Evolutionary conservation across 2,797 vertebrate species (phyloP).

Genomic region (Anguilla obscura): DNA sequence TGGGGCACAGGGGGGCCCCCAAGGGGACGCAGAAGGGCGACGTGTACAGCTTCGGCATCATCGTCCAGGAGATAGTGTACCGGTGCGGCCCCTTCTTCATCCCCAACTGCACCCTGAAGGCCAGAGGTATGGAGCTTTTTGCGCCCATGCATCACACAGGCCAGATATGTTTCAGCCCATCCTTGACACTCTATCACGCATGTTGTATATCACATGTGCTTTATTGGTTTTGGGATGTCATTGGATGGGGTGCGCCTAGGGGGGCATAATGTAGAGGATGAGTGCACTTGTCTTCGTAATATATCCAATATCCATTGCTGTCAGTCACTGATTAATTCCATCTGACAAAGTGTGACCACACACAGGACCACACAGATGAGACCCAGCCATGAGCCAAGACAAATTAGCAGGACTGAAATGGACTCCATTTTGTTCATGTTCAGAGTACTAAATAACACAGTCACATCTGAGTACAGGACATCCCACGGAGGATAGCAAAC

Average conservation of each 20-base stretch:
- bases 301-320: background rate
- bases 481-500: background rate
- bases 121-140: conserved; percentile 39
- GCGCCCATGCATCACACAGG: background rate
- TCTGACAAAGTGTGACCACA: background rate
- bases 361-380: background rate
- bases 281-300: background rate
- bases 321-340: background rate
- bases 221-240: background rate
- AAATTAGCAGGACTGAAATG: background rate
- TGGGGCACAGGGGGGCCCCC: conserved; percentile 41
- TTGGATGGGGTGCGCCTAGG: no score
- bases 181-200: background rate
- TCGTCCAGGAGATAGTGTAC: conserved; percentile 55
- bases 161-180: background rate
- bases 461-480: background rate
- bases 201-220: background rate
- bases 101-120: conserved; percentile 39
- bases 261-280: background rate
- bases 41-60: conserved; percentile 57
- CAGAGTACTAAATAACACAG: background rate
- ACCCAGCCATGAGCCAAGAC: background rate
- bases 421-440: background rate
- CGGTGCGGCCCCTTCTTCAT: conserved; percentile 53
- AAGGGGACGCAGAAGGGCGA: conserved; percentile 56